phyloP scores from a whole-genome alignment of 2,888 invertebrate genomes.

The Tenthredo scrophulariae region DNA sequence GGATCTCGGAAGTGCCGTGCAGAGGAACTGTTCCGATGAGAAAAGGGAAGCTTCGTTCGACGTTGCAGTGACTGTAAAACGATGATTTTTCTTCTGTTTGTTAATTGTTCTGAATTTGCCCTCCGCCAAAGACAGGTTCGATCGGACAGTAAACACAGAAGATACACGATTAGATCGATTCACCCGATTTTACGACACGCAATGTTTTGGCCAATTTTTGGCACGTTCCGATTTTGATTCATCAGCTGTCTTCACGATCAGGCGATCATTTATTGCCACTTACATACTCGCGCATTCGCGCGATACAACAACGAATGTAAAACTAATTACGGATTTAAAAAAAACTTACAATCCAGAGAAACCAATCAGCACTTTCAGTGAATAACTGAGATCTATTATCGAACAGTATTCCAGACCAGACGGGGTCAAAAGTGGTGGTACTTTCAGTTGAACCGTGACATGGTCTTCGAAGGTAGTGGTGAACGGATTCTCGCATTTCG shows the following conservation, averaged over 20 bases:
- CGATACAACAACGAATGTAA: neutral
- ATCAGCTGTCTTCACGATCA: neutral
- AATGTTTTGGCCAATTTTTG: no score
- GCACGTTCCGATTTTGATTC: neutral
- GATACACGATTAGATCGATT: neutral
- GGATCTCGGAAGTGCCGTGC: neutral
- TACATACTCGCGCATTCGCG: neutral
- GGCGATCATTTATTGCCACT: neutral
- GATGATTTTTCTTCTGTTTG: conserved; percentile 5
- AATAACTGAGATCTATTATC: conserved; percentile 68
- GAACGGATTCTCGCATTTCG: conserved; percentile 9
- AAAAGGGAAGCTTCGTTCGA: conserved; percentile 56
- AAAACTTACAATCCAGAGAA: conserved; percentile 58
- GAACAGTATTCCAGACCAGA: conserved; percentile 65
- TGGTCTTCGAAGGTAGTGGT: conserved; percentile 59
- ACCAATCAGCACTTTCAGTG: conserved; percentile 58
- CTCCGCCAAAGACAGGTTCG: neutral
- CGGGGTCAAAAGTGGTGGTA: conserved; percentile 66
- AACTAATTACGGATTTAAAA: neutral
- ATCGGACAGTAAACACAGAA: neutral
- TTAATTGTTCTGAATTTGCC: neutral
- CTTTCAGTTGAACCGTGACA: conserved; percentile 59
- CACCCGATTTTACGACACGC: neutral
- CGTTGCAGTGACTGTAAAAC: conserved; percentile 32
- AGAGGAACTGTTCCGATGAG: conserved; percentile 63